Evolutionary conservation across 2,888 invertebrate species (phyloP), one percentile per base, ranked within the genome.

Genomic region (Clistopyga incitator): DNA sequence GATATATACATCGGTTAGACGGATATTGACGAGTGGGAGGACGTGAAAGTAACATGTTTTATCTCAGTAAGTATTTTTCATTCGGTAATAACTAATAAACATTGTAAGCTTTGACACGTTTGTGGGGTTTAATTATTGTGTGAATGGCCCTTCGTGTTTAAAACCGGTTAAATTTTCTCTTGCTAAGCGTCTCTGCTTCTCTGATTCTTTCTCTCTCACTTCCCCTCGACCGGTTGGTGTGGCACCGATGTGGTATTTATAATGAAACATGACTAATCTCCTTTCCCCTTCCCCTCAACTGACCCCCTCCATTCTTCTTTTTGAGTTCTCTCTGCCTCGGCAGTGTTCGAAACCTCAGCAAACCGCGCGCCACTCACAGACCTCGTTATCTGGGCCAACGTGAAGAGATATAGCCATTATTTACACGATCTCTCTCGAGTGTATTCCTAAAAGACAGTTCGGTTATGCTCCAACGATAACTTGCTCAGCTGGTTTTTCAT

Each of bases 311-410:
- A 42, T 78, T 78, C 68, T 80, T 86, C 74, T 50, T 56, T 45
- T 72, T 80, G 59, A 79, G 25, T 47, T 71, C 76, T 23, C 50
- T 70, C 59, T 50, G 13, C 65, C 45, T 76, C 70, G 80, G 13
- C n/a, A 25, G 47, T 42, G 38, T 67, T 72, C 56, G 34, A 72
- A 71, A 47, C 47, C 56, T 38, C 64, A 42, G 45, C 52, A 34
- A 50, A 67, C 70, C 56, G 20, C 65, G 54, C 56, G 34, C 45
- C 54, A 59, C 68, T 78, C 64, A 72, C 67, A 79, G 76, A 70
- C 78, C 82, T 85, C 85, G 87, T 89, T 89, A 90, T 90, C 89
- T 89, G 86, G 88, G 90, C 86, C 89, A 90, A 88, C 87, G 86
- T 13, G 15, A 18, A 80, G 25, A 56, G 86, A 87, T 86, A 84